Evolutionary conservation across 2,888 invertebrate species (phyloP), one percentile per base, ranked within the genome.

Genomic region (Orthosia gothica): DNA sequence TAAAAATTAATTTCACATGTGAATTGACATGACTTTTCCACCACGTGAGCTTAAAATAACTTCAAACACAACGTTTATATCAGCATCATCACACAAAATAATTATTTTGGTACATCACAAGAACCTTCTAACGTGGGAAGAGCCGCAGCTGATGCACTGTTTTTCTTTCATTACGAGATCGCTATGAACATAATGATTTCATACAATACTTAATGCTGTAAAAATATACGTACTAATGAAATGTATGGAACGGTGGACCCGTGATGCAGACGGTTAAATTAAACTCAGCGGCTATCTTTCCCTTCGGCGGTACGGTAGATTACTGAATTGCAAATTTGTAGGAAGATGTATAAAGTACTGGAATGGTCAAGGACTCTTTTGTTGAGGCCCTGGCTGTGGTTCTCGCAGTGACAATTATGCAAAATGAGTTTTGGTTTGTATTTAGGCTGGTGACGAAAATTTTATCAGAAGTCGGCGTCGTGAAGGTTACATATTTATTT

Each of bases 251-350:
- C 81, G 64, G 77, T 80, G 86, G 82, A 84, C 79, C 86, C 74
- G 70, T 83, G 75, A 81, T 78, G 84, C 69, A 87, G 76, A 81
- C 90, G 70, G 88, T 82, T 88, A 90, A 91, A 91, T 91, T 91
- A 90, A 91, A 90, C 89, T 89, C 84, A 65, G 83, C 79, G 72
- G 79, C 83, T 87, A 90, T 89, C 89, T 89, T 92, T 90, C 90
- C 89, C 90, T 89, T 89, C 78, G 85, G 80, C 87, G 88, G 87
- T 89, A 90, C 87, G 88, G 87, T 89, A 90, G 90, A 92, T 92
- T 90, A 91, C 91, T 91, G 92, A 93, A 93, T 93, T 92, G 92
- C 91, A 91, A 93, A 94, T 94, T 90, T 88, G 80, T 76, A 70
- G 79, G 57, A 54, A 61, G 88, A 89, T 75, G 13, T 82, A 32